Conservation (phyloP, 2,797 vertebrate species). For the Oceanodroma leucorhoa region DNA sequence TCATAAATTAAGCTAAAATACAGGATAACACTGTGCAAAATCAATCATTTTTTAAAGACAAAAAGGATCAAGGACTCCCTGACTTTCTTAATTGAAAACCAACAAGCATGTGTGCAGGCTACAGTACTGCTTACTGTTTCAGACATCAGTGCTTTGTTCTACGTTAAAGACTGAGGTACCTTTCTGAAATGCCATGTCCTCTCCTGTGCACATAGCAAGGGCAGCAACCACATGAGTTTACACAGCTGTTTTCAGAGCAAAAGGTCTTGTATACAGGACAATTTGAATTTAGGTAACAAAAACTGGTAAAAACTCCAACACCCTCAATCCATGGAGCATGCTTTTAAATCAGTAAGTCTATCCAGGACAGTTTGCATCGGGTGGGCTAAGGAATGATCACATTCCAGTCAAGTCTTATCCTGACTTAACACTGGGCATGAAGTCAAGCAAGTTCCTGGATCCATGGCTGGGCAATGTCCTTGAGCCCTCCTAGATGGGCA, state of each 20-base stretch:
- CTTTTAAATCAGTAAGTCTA: background rate
- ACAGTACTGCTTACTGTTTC: background rate
- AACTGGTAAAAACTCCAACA: background rate
- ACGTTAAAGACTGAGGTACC: background rate
- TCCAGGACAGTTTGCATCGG: background rate
- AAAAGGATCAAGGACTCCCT: background rate
- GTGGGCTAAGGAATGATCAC: background rate
- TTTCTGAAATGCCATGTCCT: background rate
- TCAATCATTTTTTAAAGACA: background rate
- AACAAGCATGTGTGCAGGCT: background rate
- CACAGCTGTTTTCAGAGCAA: background rate
- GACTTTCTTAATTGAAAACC: background rate
- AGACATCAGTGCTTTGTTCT: background rate
- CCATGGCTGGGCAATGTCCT: background rate
- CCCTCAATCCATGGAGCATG: background rate
- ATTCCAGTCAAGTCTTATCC: background rate
- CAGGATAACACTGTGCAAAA: background rate
- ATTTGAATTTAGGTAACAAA: background rate
- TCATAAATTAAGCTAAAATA: slow-evolving; percentile 15
- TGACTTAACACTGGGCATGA: background rate
- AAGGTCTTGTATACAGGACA: background rate
- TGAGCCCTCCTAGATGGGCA: background rate
- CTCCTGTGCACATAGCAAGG: background rate
- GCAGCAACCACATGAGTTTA: background rate
- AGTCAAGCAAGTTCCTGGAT: background rate